Percentiles rank a stretch among this genome's conserved stretches.
These are phyloP conservation scores for Dipodomys merriami DNA, from an alignment of 2,113 vertebrate species.

Conservation along the genomic window DNA sequence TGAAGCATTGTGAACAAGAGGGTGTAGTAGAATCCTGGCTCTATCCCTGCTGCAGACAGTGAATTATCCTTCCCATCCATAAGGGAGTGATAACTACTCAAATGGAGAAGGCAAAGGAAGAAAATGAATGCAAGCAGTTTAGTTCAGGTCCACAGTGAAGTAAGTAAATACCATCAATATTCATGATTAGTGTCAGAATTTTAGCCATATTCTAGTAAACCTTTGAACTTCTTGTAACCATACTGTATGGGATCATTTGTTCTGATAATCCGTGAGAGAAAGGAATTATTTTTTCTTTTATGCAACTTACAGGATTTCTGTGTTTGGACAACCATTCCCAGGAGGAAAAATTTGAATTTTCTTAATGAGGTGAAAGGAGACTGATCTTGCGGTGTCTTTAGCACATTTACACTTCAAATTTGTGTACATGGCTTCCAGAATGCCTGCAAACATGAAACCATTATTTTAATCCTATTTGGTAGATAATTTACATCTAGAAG, in stretches of 20 bases:
- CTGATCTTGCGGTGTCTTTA: rapidly evolving
- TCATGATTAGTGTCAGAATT: not conserved
- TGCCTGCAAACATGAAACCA: slow-evolving; percentile 75
- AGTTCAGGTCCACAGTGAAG: not conserved
- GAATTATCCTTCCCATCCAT: not conserved
- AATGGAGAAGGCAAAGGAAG: not conserved
- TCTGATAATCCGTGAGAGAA: slow-evolving; percentile 10
- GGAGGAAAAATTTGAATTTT: slow-evolving; percentile 60
- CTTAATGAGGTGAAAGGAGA: not conserved
- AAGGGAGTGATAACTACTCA: not conserved
- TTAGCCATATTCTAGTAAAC: slow-evolving; percentile 7
- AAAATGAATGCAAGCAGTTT: not conserved
- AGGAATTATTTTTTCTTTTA: not conserved
- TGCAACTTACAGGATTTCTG: slow-evolving; percentile 84
- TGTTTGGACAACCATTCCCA: slow-evolving; percentile 80
- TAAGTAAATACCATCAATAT: not conserved
- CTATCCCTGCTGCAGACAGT: not conserved
- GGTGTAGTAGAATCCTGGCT: not conserved
- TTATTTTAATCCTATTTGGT: not conserved
- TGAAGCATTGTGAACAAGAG: not conserved
- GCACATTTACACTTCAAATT: slow-evolving; percentile 81
- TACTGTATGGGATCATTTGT: not conserved
- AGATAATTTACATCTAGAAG: not conserved
- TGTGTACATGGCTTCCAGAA: slow-evolving; percentile 82
- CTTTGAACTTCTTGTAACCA: not conserved